phyloP scores from a whole-genome alignment of 1,140 invertebrate species.

The Wasmannia auropunctata region DNA sequence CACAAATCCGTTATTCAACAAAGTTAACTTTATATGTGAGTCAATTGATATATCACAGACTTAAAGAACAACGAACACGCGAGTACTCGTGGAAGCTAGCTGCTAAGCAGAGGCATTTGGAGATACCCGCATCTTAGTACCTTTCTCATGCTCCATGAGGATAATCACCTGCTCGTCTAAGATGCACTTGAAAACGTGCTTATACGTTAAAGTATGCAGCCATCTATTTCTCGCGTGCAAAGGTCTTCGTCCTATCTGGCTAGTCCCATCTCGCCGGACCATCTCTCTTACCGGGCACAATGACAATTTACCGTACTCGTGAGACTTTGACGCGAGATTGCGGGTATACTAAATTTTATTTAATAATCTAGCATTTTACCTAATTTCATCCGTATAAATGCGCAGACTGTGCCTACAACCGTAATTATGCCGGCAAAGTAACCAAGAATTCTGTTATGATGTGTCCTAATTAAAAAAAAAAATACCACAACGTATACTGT shows the following conservation, averaged over 20 bases:
- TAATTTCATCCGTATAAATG: constrained; percentile 1
- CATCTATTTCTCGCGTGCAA: constrained; percentile 47
- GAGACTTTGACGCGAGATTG: constrained; percentile 20
- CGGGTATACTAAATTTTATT: constrained; percentile 12
- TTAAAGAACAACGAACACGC: constrained; percentile 10
- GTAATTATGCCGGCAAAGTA: neutral
- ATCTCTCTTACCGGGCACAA: constrained; percentile 4
- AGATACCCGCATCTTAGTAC: constrained; percentile 40
- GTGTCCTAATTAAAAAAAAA: neutral
- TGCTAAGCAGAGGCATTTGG: constrained; percentile 17
- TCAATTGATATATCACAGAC: constrained; percentile 34
- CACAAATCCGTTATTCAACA: neutral
- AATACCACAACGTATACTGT: neutral
- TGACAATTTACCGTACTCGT: constrained; percentile 27
- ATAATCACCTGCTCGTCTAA: constrained; percentile 48
- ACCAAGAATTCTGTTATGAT: neutral
- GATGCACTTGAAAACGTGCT: constrained; percentile 50
- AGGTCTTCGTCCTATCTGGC: constrained; percentile 40
- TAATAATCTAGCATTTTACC: constrained; percentile 4
- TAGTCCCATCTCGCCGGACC: neutral
- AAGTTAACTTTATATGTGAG: constrained; percentile 3
- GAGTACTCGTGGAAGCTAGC: neutral
- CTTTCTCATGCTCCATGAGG: constrained; percentile 33
- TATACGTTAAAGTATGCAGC: constrained; percentile 22
- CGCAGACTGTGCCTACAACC: neutral